phyloP scores from a whole-genome alignment of 30 jellyfish, hydroid and myxozoan genomes.

The Cassiopea xamachana region DNA sequence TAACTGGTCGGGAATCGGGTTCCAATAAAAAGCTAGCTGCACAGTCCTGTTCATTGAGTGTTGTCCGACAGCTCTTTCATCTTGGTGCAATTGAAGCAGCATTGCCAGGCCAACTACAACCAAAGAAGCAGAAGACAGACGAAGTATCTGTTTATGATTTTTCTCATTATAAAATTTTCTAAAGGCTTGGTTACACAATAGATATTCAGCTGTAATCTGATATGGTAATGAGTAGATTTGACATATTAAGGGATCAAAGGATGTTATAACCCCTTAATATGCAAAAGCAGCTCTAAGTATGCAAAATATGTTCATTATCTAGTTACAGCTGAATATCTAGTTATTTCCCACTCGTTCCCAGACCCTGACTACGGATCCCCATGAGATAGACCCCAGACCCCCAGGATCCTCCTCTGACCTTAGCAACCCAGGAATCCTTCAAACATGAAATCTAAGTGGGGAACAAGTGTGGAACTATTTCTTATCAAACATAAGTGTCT shows the following conservation, averaged over 20 bases:
- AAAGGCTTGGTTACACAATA: background rate
- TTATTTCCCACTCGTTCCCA: background rate
- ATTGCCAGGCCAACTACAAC: constrained; percentile 93
- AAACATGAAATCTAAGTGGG: too few relatives aligned
- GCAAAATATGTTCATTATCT: background rate
- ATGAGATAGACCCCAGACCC: background rate
- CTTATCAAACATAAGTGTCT: too few relatives aligned
- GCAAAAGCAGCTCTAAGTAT: too few relatives aligned
- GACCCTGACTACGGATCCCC: background rate
- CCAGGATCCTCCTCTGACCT: background rate
- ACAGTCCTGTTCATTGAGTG: constrained; percentile 94
- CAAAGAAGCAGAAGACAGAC: constrained; percentile 75
- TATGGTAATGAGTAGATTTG: too few relatives aligned
- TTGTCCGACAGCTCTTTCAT: constrained; percentile 94
- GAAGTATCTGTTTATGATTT: constrained; percentile 56
- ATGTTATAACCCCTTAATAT: too few relatives aligned
- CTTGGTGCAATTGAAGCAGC: constrained; percentile 97
- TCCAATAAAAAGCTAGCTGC: constrained; percentile 94
- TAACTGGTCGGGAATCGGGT: constrained; percentile 92
- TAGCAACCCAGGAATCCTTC: background rate
- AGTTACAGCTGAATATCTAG: too few relatives aligned
- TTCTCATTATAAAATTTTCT: background rate
- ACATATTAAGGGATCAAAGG: too few relatives aligned
- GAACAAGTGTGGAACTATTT: too few relatives aligned
- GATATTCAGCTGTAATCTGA: too few relatives aligned